Percentiles rank a stretch among this genome's conserved stretches.
These are phyloP conservation scores for Zaprionus nigranus DNA, from an alignment of 1,140 invertebrate species.

Conservation along the genomic window DNA sequence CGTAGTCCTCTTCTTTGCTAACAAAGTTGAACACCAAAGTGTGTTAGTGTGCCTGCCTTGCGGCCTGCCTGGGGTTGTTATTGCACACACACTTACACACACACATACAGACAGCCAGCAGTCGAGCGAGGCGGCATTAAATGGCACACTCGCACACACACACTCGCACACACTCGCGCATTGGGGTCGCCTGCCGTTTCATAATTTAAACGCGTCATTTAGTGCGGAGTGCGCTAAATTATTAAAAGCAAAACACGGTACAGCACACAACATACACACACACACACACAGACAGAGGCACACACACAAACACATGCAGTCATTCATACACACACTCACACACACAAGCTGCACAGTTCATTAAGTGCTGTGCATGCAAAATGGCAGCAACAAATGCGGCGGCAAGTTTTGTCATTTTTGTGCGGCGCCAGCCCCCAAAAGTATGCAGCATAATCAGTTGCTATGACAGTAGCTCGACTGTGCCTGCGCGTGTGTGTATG, in stretches of 20 bases:
- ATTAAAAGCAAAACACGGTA: constrained; percentile 71
- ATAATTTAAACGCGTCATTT: constrained; percentile 79
- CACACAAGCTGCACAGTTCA: constrained; percentile 49
- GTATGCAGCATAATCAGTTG: constrained; percentile 72
- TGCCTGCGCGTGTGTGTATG: constrained; percentile 4
- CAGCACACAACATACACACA: constrained; percentile 40
- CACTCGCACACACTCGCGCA: constrained; percentile 28
- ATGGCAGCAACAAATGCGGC: constrained; percentile 67
- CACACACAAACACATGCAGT: constrained; percentile 26
- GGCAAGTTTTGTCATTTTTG: constrained; percentile 68
- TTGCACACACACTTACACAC: constrained; percentile 45
- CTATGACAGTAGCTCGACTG: constrained; percentile 16
- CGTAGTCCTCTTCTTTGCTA: constrained; percentile 68
- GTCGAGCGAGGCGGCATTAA: constrained; percentile 60
- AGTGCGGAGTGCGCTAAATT: constrained; percentile 69
- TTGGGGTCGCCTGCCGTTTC: constrained; percentile 70
- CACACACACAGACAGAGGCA: constrained; percentile 12
- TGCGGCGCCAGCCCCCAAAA: constrained; percentile 45
- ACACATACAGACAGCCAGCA: neutral
- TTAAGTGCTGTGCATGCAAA: constrained; percentile 78
- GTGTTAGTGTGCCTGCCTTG: constrained; percentile 67
- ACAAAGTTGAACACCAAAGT: constrained; percentile 50
- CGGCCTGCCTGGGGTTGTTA: constrained; percentile 55
- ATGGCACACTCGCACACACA: constrained; percentile 44
- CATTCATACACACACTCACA: neutral